phyloP scores from a whole-genome alignment of 2,113 vertebrate genomes.

The Antechinus flavipes region DNA sequence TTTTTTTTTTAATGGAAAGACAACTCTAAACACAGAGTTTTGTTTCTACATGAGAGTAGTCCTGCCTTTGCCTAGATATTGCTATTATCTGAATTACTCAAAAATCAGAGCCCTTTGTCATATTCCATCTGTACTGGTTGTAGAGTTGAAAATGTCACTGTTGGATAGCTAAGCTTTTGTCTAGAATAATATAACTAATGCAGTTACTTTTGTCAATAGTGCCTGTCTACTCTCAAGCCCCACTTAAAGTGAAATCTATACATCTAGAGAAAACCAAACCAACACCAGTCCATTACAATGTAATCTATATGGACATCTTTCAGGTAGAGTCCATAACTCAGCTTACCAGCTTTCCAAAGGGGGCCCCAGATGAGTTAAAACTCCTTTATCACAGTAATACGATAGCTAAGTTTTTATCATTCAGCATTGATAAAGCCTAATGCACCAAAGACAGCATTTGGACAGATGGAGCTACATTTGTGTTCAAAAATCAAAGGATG shows the following conservation, averaged over 20 bases:
- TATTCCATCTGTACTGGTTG: not conserved
- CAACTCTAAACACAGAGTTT: constrained; percentile 13
- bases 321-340: constrained; percentile 11
- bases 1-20: not conserved
- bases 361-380: not conserved
- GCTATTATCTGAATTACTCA: constrained; percentile 17
- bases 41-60: constrained; percentile 14
- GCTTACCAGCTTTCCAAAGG: not conserved
- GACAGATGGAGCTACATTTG: not conserved
- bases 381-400: not conserved
- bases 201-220: not conserved
- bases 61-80: not conserved
- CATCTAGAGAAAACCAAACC: constrained; percentile 23
- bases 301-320: constrained; percentile 25
- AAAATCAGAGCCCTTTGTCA: not conserved
- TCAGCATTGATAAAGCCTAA: not conserved
- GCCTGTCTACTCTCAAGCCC: constrained; percentile 3
- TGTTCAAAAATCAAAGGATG: not conserved
- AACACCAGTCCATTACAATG: not conserved
- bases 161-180: not conserved
- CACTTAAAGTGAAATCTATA: constrained; percentile 23
- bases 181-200: not conserved
- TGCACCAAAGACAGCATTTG: not conserved
- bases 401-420: not conserved
- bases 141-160: not conserved